Evolutionary conservation across 2,113 vertebrate species (phyloP).

Genomic region (Barnardius zonarius): DNA sequence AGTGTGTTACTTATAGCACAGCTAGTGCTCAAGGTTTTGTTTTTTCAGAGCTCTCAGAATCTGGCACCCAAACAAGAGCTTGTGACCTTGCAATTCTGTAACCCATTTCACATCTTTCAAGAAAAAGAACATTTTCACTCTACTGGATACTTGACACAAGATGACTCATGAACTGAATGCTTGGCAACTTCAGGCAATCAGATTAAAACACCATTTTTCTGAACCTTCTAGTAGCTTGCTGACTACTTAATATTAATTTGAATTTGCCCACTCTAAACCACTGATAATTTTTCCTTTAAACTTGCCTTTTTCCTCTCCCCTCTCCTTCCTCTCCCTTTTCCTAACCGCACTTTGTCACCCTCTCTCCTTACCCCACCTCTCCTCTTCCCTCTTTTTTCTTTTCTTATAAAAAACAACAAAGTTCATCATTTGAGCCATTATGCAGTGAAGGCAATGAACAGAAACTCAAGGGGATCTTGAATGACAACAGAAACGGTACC

Average conservation of each 20-base stretch:
- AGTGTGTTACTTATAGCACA: neutral
- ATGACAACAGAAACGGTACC: neutral
- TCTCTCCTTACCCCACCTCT: neutral
- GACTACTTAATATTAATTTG: neutral
- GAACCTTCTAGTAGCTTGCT: neutral
- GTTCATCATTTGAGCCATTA: neutral
- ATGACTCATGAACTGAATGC: neutral
- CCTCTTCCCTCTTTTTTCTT: neutral
- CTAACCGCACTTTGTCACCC: neutral
- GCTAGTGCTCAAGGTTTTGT: neutral
- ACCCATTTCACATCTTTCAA: neutral
- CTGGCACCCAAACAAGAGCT: neutral
- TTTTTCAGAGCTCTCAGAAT: neutral
- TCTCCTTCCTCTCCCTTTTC: neutral
- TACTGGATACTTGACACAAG: neutral
- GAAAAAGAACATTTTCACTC: neutral
- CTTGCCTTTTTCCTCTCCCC: neutral
- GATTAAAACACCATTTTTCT: neutral
- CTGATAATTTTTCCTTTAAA: neutral
- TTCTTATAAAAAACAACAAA: neutral
- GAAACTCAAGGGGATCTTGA: neutral
- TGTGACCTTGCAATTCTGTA: neutral
- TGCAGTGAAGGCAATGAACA: neutral
- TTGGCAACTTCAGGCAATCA: neutral
- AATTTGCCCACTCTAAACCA: neutral